phyloP scores from a whole-genome alignment of 1,140 invertebrate genomes.

The Bombus pascuorum region DNA sequence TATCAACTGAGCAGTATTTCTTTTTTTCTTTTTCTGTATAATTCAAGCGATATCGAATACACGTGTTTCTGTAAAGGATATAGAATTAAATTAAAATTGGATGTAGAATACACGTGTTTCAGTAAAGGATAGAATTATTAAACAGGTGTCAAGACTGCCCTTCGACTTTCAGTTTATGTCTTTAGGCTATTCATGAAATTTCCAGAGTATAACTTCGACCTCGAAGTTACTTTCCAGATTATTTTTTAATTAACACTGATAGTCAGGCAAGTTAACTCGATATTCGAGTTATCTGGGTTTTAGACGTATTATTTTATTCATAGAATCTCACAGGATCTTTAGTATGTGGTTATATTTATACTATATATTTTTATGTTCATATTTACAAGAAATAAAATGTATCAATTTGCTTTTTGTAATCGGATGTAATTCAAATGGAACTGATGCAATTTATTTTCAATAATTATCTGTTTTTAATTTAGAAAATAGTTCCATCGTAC shows the following conservation, averaged over 20 bases:
- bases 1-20: too few species aligned
- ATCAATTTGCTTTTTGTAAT: too few species aligned
- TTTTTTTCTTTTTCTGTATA: neutral
- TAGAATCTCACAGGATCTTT: too few species aligned
- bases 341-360: too few species aligned
- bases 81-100: conserved; percentile 24
- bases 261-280: too few species aligned
- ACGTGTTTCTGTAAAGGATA: neutral
- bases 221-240: neutral
- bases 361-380: too few species aligned
- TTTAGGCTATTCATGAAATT: neutral
- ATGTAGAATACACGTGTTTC: neutral
- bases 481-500: neutral
- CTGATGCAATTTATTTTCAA: too few species aligned
- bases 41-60: neutral
- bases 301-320: too few species aligned
- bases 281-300: too few species aligned
- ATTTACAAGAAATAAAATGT: too few species aligned
- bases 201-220: neutral
- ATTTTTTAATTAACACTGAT: neutral
- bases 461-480: too few species aligned
- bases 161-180: conserved; percentile 38
- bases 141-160: conserved; percentile 20
- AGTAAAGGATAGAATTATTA: conserved; percentile 22
- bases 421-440: too few species aligned